Evolutionary conservation across 2,888 invertebrate genomes (phyloP), one percentile per base, ranked within the genome.

Genomic region (Leptinotarsa rubiginosa): DNA sequence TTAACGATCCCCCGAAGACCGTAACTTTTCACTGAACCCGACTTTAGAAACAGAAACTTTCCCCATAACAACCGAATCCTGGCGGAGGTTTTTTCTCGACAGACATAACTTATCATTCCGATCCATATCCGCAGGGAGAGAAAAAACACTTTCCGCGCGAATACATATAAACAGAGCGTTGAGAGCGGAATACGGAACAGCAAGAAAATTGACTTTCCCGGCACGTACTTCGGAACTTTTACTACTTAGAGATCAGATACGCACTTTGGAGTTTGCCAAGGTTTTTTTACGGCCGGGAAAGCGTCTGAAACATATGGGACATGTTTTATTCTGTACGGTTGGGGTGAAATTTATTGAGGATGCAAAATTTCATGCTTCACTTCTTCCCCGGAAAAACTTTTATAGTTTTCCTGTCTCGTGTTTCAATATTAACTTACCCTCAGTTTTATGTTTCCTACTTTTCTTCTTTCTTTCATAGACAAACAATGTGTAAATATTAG

Each of bases 1-100:
- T 20, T 72, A 72, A 67, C 72, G 22, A 25, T 72, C 54, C 66
- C 49, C 66, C 41, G 1, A 72, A 22, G 25, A 41, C 31, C 18
- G 20, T 59, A 66, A 72, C 59, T 72, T 66, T 49, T 59, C 54
- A 47, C 50, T 18, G 65, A 65, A 71, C 54, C 16, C 65, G 20
- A 72, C 59, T 72, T 59, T 31, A 47, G 52, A 54, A 47, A 65
- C 20, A 49, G 50, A 67, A 72, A 72, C 72, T 72, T 72, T 72
- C 16, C 66, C n/a, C 72, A 54, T 72, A 66, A 66, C 72, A 59
- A 54, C 49, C 31, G 49, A 67, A 66, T 47, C 67, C 59, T 41
- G 56, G 1, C 1, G 49, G 49, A 41, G 41, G 22, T 54, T 59
- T 31, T 62, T 62, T 62, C 7, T 31, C 31, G 62, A 31, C 62